Conservation (phyloP, 1,140 invertebrate genomes). For the Octopus bimaculoides region DNA sequence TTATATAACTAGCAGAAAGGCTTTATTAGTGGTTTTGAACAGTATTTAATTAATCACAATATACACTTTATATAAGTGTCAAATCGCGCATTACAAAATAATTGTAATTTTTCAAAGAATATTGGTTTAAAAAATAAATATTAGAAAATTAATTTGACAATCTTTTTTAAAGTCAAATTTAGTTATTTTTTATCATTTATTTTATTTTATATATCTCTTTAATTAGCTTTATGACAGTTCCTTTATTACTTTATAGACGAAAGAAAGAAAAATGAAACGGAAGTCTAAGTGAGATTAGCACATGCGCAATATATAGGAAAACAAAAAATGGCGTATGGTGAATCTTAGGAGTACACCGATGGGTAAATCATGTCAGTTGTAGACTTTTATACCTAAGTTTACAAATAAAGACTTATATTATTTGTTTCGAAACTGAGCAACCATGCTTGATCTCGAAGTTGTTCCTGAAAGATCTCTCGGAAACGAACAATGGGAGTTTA, state of each 20-base stretch:
- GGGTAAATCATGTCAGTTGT: conserved; percentile 4
- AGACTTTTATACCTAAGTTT: background rate
- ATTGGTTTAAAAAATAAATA: too few species aligned
- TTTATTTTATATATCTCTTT: background rate
- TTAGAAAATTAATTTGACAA: too few species aligned
- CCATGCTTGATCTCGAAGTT: conserved; percentile 93
- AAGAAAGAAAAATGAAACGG: conserved; percentile 17
- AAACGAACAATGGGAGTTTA: conserved; percentile 96
- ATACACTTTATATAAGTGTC: too few species aligned
- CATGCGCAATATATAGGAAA: conserved; percentile 24
- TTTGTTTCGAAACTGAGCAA: conserved; percentile 15
- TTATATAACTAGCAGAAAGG: too few species aligned
- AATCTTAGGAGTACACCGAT: background rate
- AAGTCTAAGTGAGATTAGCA: conserved; percentile 14
- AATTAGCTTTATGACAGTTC: too few species aligned
- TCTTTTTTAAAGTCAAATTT: background rate
- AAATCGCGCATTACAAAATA: too few species aligned
- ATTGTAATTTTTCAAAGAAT: too few species aligned
- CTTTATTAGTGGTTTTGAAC: too few species aligned
- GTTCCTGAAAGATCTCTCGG: conserved; percentile 91
- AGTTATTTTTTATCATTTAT: background rate
- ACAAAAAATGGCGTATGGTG: conserved; percentile 34
- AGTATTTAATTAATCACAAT: too few species aligned
- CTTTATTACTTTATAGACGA: background rate
- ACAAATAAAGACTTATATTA: conserved; percentile 10